These are phyloP conservation scores for Microtus richardsoni DNA, from an alignment of 2,113 vertebrate genomes.

Conservation along the genomic window DNA sequence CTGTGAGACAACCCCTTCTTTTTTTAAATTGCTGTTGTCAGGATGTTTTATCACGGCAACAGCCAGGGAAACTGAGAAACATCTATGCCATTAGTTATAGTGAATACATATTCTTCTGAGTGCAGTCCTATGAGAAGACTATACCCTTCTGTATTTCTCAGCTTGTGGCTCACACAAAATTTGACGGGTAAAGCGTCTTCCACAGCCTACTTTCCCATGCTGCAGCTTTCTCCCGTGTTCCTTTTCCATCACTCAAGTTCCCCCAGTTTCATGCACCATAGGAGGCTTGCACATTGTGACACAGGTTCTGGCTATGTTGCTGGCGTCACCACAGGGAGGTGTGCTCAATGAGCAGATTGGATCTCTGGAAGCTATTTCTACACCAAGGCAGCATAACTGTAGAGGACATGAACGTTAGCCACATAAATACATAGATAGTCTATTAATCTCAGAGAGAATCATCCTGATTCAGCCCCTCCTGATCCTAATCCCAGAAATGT, in stretches of 20 bases:
- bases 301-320: neutral
- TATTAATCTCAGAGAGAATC: neutral
- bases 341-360: neutral
- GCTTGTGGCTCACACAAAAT: neutral
- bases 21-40: neutral
- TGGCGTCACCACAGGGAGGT: neutral
- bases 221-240: neutral
- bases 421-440: neutral
- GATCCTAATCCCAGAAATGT: neutral
- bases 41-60: neutral
- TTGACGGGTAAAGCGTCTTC: neutral
- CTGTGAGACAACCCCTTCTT: neutral
- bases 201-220: too few relatives aligned
- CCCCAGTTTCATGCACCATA: neutral
- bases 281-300: too few relatives aligned
- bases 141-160: neutral
- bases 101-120: neutral
- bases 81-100: neutral
- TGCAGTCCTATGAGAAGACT: neutral
- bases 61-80: neutral
- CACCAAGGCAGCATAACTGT: neutral
- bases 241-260: neutral
- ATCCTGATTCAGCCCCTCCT: neutral
- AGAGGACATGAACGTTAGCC: neutral
- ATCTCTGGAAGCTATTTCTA: neutral